Percentiles rank a stretch among this genome's conserved stretches.
These are phyloP conservation scores for Poeciliopsis retropinna DNA, from an alignment of 2,113 vertebrate species.

Conservation along the genomic window DNA sequence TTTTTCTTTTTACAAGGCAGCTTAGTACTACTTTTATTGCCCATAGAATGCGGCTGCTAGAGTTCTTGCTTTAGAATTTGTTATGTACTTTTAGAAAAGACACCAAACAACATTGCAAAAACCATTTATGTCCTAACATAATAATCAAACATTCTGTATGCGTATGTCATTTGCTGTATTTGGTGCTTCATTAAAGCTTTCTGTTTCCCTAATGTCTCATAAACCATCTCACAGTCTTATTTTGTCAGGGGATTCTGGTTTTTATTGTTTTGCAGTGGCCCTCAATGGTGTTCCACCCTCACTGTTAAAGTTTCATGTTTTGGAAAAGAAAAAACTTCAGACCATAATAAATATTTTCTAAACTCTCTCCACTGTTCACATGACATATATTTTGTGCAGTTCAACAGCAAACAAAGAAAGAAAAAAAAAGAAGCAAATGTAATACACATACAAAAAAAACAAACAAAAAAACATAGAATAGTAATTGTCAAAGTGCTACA, in stretches of 20 bases:
- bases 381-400: background rate
- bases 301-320: background rate
- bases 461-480: too few relatives aligned
- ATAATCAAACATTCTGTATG: background rate
- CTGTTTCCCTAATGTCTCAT: background rate
- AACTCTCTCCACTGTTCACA: background rate
- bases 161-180: background rate
- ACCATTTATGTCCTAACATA: constrained; percentile 5
- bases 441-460: background rate
- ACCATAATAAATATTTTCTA: background rate
- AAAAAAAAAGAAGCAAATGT: background rate
- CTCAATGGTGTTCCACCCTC: background rate
- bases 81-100: constrained; percentile 10
- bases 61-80: constrained; percentile 16
- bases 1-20: constrained; percentile 8
- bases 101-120: background rate
- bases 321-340: background rate
- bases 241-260: background rate
- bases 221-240: background rate
- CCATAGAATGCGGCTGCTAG: constrained; percentile 10
- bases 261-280: background rate
- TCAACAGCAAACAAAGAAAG: background rate
- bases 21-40: constrained; percentile 51
- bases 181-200: constrained; percentile 1
- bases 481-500: too few relatives aligned